Base-by-base conservation (phyloP, 1,140 invertebrate species). In the Triops cancriformis region DNA sequence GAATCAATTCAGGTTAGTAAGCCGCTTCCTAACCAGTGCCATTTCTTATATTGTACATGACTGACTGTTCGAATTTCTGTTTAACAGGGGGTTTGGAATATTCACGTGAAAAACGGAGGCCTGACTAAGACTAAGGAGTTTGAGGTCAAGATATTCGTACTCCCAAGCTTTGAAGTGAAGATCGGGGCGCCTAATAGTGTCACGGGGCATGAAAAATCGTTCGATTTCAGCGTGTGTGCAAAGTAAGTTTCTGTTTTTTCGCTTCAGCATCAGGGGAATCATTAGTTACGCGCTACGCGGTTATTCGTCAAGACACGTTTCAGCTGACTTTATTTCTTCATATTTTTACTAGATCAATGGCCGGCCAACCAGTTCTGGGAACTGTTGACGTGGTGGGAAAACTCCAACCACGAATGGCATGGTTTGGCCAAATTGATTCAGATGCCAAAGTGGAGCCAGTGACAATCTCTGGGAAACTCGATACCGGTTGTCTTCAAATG, bases 161-260 rank as follows among this genome's bases (percentile, higher is more conserved):
- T 91, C 11, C 90, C 90, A 6, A 87, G 89, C 80, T 92, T 91
- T 80, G 88, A 91, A 83, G 87, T 91, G 0, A 87, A 85, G 0
- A 85, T 91, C 11, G 85, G 85, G n/a, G 84, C 89, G 14, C 89
- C 90, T 0, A 89, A 86, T 43, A 87, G 90, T 45, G 85, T 90
- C 51, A 84, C 86, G 1, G 86, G 87, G 45, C 86, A 87, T 73
- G 77, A 37, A n/a, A 14, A 64, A 23, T 12, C 51, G 5, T 64
- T 64, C n/a, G 23, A 64, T 14, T 64, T 64, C 9, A 64, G 51
- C 14, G 51, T 64, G 5, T 64, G 51, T 3, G 51, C 51, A 18
- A 18, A 64, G 51, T 64, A 11, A 41, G 42, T 10, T 9, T n/a
- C 11, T 9, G 6, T 73, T 73, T 1, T 7, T 37, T 37, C 7